Base-by-base conservation (phyloP, 2,888 invertebrate genomes). In the Caenorhabditis wallacei region DNA sequence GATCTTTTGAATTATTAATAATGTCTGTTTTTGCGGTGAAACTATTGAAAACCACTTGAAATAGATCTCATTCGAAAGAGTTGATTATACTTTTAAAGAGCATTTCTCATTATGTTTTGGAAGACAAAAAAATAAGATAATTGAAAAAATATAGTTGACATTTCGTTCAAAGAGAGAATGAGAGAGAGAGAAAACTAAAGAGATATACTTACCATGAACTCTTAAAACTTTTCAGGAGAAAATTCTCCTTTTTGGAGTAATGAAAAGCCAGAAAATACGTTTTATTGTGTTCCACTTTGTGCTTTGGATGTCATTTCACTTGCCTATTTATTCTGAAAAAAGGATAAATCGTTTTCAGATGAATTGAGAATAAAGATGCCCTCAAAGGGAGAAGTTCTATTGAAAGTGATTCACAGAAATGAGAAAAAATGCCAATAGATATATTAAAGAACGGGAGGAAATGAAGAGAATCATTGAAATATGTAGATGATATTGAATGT, bases 231-330 rank as follows among this genome's bases (percentile, higher is more conserved):
- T 53, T 37, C 16, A 37, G 66, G 53, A 53, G 53, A 66, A 5
- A 30, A 4, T 4, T 35, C 64, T 66, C 66, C 66, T 51, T 64
- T 53, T 20, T 20, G n/a, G 37, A 53, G 66, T 51, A 53, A 53
- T 48, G 48, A 37, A 66, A 53, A 53, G 53, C 22, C 24, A 48
- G 26, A 30, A 30, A 66, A 16, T 53, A 46, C 18, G 40, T 69
- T 69, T 48, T 78, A 69, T 63, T 53, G 61, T 61, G 69, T 61
- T 61, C 78, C 69, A 63, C 78, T 22, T 63, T 54, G 59, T 56
- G 56, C 51, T 66, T 68, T 35, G 20, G 69, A 68, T 78, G 54
- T 54, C 78, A 78, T 78, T 78, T 78, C 78, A 78, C 51, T 61
- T 57, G 64, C 43, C 64, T 57, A 57, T 66, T 68, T 53, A 35